These are phyloP conservation scores for Ectemnius lituratus DNA, from an alignment of 2,888 invertebrate species.

Conservation along the genomic window DNA sequence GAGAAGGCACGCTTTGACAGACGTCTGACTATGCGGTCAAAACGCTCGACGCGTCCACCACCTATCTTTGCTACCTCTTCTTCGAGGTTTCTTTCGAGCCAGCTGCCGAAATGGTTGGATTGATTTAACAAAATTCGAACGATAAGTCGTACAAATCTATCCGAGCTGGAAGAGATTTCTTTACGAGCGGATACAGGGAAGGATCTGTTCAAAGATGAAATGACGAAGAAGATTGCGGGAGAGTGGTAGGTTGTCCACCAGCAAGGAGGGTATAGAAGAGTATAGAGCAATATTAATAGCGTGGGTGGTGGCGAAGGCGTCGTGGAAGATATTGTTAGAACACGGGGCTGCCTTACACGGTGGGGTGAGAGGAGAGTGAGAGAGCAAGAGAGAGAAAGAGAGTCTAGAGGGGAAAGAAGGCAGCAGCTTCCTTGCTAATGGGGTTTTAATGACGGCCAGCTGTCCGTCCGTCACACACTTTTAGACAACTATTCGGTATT, in stretches of 20 bases:
- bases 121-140: conserved; percentile 42
- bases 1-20: conserved; percentile 43
- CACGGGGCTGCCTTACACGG: conserved; percentile 64
- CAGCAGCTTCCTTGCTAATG: conserved; percentile 65
- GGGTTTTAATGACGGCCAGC: conserved; percentile 78
- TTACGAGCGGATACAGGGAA: not conserved
- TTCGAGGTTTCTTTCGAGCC: not conserved
- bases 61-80: too few species aligned
- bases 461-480: conserved; percentile 76
- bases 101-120: conserved; percentile 41
- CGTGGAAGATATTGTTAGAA: conserved; percentile 76
- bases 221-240: conserved; percentile 4
- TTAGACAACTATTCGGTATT: conserved; percentile 73
- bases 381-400: not conserved
- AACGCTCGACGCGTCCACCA: not conserved
- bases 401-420: conserved; percentile 56
- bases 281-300: conserved; percentile 74
- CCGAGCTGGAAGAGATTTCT: not conserved
- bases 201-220: not conserved
- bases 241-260: conserved; percentile 33
- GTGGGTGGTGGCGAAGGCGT: conserved; percentile 71
- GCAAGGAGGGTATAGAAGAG: conserved; percentile 41
- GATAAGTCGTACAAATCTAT: not conserved
- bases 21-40: conserved; percentile 12
- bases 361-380: too few species aligned